A percentile compares a stretch with the other conserved stretches of the same genome.
Evolutionary conservation across 2,113 vertebrate genomes (phyloP).

Genomic region (Pongo abelii): DNA sequence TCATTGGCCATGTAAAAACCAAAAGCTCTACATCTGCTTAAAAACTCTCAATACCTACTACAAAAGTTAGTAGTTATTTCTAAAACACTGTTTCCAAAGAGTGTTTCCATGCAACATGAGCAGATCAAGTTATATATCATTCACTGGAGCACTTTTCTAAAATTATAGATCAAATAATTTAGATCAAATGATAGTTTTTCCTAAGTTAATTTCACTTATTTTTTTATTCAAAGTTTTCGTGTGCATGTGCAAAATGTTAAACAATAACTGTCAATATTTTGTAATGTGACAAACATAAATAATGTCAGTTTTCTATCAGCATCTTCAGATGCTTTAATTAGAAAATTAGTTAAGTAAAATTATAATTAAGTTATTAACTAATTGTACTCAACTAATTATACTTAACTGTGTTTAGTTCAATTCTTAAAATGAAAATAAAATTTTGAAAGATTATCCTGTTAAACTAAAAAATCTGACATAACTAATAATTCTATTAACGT

Average conservation of each 20-base stretch:
- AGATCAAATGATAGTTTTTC: neutral
- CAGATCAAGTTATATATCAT: neutral
- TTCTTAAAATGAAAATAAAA: neutral
- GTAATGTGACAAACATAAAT: neutral
- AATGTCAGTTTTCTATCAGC: neutral
- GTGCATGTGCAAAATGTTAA: neutral
- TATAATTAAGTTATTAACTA: neutral
- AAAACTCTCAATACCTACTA: neutral
- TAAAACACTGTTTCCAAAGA: neutral
- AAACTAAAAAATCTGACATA: neutral
- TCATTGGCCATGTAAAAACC: neutral
- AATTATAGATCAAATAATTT: neutral
- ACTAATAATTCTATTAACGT: neutral
- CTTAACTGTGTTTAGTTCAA: neutral
- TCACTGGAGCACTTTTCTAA: neutral
- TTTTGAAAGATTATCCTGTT: neutral
- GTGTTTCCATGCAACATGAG: neutral
- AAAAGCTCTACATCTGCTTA: neutral
- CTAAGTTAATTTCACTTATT: neutral
- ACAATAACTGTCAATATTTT: neutral
- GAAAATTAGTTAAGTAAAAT: neutral
- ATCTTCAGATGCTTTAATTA: neutral
- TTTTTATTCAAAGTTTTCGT: neutral
- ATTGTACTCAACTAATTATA: too few species aligned
- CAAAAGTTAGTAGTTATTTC: neutral